phyloP scores from a whole-genome alignment of 2,113 vertebrate species.

The Cynocephalus volans region DNA sequence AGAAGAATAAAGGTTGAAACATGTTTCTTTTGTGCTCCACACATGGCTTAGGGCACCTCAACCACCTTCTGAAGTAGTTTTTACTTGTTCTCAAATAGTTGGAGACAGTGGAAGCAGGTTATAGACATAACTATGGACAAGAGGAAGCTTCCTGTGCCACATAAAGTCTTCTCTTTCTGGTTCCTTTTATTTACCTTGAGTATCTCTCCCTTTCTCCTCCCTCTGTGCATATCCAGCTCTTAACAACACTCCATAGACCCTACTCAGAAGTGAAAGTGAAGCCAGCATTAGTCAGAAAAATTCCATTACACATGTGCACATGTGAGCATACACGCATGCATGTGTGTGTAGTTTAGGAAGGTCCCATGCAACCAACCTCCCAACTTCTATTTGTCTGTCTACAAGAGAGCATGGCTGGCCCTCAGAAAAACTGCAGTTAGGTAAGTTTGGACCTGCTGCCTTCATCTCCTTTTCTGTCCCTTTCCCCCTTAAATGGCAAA shows the following conservation, averaged over 20 bases:
- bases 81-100: not conserved
- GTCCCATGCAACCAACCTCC: not conserved
- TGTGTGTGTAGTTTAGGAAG: not conserved
- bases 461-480: not conserved
- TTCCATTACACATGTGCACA: not conserved
- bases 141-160: not conserved
- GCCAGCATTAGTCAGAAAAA: not conserved
- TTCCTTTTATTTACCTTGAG: not conserved
- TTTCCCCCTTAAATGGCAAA: not conserved
- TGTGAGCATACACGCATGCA: too few relatives aligned
- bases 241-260: not conserved
- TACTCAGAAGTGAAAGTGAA: conserved; percentile 38
- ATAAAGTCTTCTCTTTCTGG: not conserved
- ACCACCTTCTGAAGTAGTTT: not conserved
- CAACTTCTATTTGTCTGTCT: not conserved
- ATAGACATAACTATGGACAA: not conserved
- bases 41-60: not conserved
- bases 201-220: not conserved
- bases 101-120: not conserved
- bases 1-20: not conserved
- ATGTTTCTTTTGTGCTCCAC: not conserved
- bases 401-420: not conserved
- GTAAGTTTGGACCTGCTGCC: not conserved
- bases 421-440: not conserved
- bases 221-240: not conserved